A percentile compares a stretch with the other conserved stretches of the same genome.
Conservation (phyloP, 1,140 invertebrate species). For the Idris sp. region DNA sequence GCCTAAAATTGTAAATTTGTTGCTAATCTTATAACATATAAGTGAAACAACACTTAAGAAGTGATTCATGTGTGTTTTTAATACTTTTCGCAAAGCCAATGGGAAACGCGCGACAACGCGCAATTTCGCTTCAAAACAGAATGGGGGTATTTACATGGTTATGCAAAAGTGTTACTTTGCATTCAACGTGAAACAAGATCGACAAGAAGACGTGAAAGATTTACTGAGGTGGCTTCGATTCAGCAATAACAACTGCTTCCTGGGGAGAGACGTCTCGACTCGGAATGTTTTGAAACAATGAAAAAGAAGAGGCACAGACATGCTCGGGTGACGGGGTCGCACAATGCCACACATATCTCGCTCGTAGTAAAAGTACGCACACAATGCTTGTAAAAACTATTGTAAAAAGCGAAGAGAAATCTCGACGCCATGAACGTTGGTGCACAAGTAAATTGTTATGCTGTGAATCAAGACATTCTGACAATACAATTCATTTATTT, state of each 20-base stretch:
- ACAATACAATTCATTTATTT: not conserved
- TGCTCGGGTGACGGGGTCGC: constrained; percentile 33
- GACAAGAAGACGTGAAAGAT: constrained; percentile 48
- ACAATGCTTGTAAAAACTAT: constrained; percentile 31
- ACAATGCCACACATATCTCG: constrained; percentile 46
- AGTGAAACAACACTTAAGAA: constrained; percentile 3
- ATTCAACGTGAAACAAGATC: constrained; percentile 38
- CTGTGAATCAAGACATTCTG: constrained; percentile 4
- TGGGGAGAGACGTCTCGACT: constrained; percentile 56
- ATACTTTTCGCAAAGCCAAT: constrained; percentile 24
- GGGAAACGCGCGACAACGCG: constrained; percentile 22
- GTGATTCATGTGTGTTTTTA: constrained; percentile 51
- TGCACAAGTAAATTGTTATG: constrained; percentile 13
- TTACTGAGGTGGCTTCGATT: constrained; percentile 53
- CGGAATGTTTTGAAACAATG: constrained; percentile 63
- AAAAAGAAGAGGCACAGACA: constrained; percentile 32
- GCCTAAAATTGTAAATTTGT: no score
- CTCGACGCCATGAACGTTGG: constrained; percentile 13
- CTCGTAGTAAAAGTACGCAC: constrained; percentile 42
- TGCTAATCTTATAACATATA: no score
- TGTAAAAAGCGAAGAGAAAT: constrained; percentile 25
- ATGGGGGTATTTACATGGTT: constrained; percentile 38
- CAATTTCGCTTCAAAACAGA: constrained; percentile 36
- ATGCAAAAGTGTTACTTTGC: constrained; percentile 50
- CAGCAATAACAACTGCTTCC: constrained; percentile 68